Evolutionary conservation across 2,888 invertebrate genomes (phyloP).

Genomic region (Baronia brevicornis): DNA sequence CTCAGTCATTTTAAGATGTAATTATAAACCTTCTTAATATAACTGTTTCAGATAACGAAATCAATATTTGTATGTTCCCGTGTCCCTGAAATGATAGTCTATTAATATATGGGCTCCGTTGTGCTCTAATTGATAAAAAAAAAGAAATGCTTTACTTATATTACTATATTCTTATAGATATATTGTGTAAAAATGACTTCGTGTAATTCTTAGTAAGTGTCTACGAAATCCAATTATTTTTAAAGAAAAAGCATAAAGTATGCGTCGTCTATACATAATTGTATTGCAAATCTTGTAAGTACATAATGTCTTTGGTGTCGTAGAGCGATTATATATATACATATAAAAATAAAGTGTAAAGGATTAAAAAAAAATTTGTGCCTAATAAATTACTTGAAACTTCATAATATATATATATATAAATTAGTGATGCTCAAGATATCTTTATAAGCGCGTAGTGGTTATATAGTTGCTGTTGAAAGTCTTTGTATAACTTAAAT

Average conservation of each 20-base stretch:
- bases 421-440: slow-evolving; percentile 71
- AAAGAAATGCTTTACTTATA: slow-evolving; percentile 73
- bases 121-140: slow-evolving; percentile 62
- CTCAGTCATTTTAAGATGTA: slow-evolving; percentile 50
- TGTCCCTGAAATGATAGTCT: slow-evolving; percentile 50
- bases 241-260: slow-evolving; percentile 51
- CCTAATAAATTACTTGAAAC: slow-evolving; percentile 61
- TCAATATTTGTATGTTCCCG: slow-evolving; percentile 59
- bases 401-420: slow-evolving; percentile 37
- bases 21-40: slow-evolving; percentile 48
- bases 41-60: slow-evolving; percentile 48
- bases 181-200: slow-evolving; percentile 68
- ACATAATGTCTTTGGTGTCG: slow-evolving; percentile 56
- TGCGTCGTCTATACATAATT: slow-evolving; percentile 51
- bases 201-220: slow-evolving; percentile 69
- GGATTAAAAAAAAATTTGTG: slow-evolving; percentile 67
- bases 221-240: slow-evolving; percentile 60
- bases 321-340: slow-evolving; percentile 45
- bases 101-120: slow-evolving; percentile 56
- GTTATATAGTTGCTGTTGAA: slow-evolving; percentile 57
- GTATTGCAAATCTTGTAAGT: slow-evolving; percentile 38
- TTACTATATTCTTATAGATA: slow-evolving; percentile 73
- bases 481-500: slow-evolving; percentile 36
- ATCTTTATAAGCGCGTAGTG: slow-evolving; percentile 65
- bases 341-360: slow-evolving; percentile 33